Evolutionary conservation across 35 echinoderm and acorn worm species (phyloP), one percentile per base, ranked within the genome.

Genomic region (Holothuria glaberrima): DNA sequence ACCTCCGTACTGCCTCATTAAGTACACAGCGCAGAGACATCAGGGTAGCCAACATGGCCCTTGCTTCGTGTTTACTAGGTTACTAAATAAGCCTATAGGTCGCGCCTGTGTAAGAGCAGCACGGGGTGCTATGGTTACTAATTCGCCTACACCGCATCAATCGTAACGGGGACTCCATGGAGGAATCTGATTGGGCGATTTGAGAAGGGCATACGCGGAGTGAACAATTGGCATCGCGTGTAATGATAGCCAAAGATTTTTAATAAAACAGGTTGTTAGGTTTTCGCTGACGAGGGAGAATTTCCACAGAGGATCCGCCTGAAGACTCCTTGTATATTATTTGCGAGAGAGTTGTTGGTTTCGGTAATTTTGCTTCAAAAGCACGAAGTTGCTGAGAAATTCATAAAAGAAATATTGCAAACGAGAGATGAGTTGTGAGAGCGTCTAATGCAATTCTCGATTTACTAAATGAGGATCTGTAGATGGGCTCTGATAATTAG

Each of bases 1-100:
- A 84, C 80, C 80, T 84, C 80, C 80, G 56, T 33, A 61, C 59
- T 84, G 80, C 80, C 80, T 84, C 80, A 84, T 84, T 84, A 84
- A 84, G 80, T 84, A 61, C 80, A 84, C 80, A 63, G 57, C 80
- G 80, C 58, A 61, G 50, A 78, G 33, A 78, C 41, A 78, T 63
- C 80, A 63, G 80, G 80, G 80, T 60, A 84, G 34, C 80, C 13
- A 22, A 19, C 54, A 21, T 84, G 80, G 80, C 56, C 80, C 80
- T 61, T 84, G 56, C 80, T 63, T 20, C 57, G 16, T 61, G 58
- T 84, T 59, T 84, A 84, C 54, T 63, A 84, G 80, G 80, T 84
- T 84, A 84, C 80, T 36, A 56, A 84, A 30, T 84, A 84, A 84
- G 80, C 80, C 80, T 84, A 84, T 84, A 59, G 80, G 54, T 84